Percentiles rank a stretch among this genome's conserved stretches.
Evolutionary conservation across 2,113 vertebrate species (phyloP).

Genomic region (Orycteropus afer): DNA sequence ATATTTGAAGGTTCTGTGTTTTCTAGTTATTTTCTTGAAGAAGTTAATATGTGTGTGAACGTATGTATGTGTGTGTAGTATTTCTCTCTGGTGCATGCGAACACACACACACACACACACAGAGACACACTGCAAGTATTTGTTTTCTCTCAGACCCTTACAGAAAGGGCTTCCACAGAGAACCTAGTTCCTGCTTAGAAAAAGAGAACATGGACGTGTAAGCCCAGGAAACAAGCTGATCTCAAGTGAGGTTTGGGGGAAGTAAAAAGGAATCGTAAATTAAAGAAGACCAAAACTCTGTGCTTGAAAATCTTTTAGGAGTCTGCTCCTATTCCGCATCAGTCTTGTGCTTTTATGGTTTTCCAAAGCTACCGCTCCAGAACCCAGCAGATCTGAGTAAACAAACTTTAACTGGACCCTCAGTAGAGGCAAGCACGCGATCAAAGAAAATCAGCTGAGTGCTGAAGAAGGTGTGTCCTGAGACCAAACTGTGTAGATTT

Average conservation of each 20-base stretch:
- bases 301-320: background rate
- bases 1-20: background rate
- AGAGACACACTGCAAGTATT: background rate
- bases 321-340: background rate
- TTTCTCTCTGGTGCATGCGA: background rate
- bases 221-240: background rate
- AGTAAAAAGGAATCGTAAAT: slow-evolving; percentile 5
- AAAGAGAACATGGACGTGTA: background rate
- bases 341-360: background rate
- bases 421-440: background rate
- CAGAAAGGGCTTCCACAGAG: background rate
- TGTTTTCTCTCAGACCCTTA: background rate
- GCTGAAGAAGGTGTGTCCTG: background rate
- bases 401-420: background rate
- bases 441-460: background rate
- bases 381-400: background rate
- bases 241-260: background rate
- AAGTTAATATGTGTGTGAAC: background rate
- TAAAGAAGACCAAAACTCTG: background rate
- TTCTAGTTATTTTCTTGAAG: background rate
- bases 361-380: background rate
- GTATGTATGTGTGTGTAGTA: background rate
- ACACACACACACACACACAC: background rate
- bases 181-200: background rate
- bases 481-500: background rate